Base-by-base conservation (phyloP, 2,797 vertebrate genomes). In the Sebastes itinus region DNA sequence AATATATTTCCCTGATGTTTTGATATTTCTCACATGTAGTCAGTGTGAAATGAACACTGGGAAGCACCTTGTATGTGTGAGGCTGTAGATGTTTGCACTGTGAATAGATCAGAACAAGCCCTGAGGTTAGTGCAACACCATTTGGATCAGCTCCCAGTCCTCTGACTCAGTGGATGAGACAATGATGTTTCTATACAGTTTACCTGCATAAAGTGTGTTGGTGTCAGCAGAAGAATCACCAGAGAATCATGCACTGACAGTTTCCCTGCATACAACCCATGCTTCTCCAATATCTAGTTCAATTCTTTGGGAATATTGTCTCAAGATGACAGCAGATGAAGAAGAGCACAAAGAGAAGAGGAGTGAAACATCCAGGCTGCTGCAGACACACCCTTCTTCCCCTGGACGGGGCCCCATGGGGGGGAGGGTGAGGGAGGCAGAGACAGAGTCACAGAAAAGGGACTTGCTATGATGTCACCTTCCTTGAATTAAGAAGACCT, bases 291-390 rank as follows among this genome's bases (percentile, higher is more conserved):
- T 92, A 78, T 87, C 68, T 81, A 25, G 30, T 76, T 68, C 68
- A 55, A 46, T 84, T 86, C 73, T 90, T 64, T 27, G n/a, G 23
- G 70, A 72, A 82, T 28, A 55, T 81, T 78, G 75, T 89, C 66
- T 80, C 62, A 38, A 77, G 20, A 20, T 87, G 82, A 83, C 75
- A 82, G 81, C 66, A 75, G 64, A 69, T 56, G 73, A 86, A 72
- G 69, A 38, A 22, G 18, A 74, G 65, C 60, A 85, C 68, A 87
- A 84, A 79, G 84, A 72, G 55, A n/a, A 20, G 68, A 81, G 67
- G 75, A 56, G 42, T 70, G 71, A 79, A 55, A 68, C 73, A 74
- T 78, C 72, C 68, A 77, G 75, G 49, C 32, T 49, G 55, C 54
- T 78, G 32, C 32, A 84, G 87, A 78, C 81, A 92, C 85, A 14